Percentiles rank a stretch among this genome's conserved stretches.
Conservation (phyloP, 2,888 invertebrate genomes). For the Lasioglossum oenotherae region DNA sequence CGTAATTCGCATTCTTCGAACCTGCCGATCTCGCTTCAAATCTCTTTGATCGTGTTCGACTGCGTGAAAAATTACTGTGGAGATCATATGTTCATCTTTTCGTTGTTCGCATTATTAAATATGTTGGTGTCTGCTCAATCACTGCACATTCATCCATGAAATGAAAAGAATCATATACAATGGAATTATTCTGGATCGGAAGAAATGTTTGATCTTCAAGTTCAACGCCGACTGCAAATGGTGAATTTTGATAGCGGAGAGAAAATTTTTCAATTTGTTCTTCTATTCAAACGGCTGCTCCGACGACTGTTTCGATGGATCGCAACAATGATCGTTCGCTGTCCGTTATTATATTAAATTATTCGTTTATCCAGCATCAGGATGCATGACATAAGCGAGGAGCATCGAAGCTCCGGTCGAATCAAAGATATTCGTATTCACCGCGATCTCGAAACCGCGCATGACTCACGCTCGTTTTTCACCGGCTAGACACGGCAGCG, state of each 20-base stretch:
- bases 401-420: not conserved
- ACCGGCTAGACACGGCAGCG: constrained; percentile 2
- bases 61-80: not conserved
- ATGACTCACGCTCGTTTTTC: constrained; percentile 27
- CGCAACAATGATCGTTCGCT: too few relatives aligned
- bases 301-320: too few relatives aligned
- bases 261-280: too few relatives aligned
- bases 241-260: too few relatives aligned
- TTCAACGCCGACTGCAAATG: too few relatives aligned
- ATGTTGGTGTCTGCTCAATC: too few relatives aligned
- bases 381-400: not conserved
- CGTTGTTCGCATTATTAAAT: too few relatives aligned
- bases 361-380: not conserved
- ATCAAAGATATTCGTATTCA: constrained; percentile 21
- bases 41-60: not conserved
- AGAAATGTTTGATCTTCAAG: too few relatives aligned
- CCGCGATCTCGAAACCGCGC: constrained; percentile 13
- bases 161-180: too few relatives aligned
- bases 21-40: constrained; percentile 5
- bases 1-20: constrained; percentile 26
- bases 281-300: too few relatives aligned
- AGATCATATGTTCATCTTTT: not conserved
- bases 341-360: not conserved
- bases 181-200: too few relatives aligned
- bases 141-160: too few relatives aligned